phyloP scores from a whole-genome alignment of 1,140 invertebrate genomes.

The Pseudomyrmex concolor region DNA sequence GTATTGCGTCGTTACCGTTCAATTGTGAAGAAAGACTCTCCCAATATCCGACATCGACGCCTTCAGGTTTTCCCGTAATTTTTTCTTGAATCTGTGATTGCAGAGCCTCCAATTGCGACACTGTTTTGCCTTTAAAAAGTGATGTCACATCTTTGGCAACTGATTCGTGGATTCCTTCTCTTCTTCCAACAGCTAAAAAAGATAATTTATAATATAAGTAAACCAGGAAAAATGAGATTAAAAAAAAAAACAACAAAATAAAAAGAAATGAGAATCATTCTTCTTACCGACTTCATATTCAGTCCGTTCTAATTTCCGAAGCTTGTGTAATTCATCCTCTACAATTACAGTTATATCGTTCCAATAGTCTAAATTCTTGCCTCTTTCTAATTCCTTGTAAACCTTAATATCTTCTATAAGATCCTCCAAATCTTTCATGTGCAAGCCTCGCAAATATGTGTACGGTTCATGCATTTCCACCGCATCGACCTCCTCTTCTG shows the following conservation, averaged over 20 bases:
- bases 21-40: conserved; percentile 96
- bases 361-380: conserved; percentile 97
- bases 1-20: conserved; percentile 87
- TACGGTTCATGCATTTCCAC: conserved; percentile 99
- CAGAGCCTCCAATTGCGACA: conserved; percentile 92
- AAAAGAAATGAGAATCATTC: conserved; percentile 24
- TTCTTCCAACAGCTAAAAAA: conserved; percentile 87
- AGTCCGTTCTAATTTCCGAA: conserved; percentile 90
- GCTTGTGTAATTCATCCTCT: conserved; percentile 96
- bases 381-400: conserved; percentile 94
- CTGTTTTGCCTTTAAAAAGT: conserved; percentile 97
- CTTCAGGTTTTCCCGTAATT: conserved; percentile 93
- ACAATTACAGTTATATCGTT: conserved; percentile 98
- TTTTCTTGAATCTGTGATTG: conserved; percentile 96
- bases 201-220: conserved; percentile 6
- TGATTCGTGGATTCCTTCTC: conserved; percentile 97
- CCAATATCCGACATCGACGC: conserved; percentile 99
- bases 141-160: conserved; percentile 95
- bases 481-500: conserved; percentile 95
- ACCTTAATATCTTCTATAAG: conserved; percentile 98
- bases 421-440: conserved; percentile 97
- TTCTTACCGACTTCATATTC: conserved; percentile 87
- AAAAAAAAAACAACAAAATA: background rate
- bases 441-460: conserved; percentile 96
- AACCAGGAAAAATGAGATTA: conserved; percentile 40